Evolutionary conservation across 2,888 invertebrate genomes (phyloP), one percentile per base, ranked within the genome.

Genomic region (Hyalella azteca): DNA sequence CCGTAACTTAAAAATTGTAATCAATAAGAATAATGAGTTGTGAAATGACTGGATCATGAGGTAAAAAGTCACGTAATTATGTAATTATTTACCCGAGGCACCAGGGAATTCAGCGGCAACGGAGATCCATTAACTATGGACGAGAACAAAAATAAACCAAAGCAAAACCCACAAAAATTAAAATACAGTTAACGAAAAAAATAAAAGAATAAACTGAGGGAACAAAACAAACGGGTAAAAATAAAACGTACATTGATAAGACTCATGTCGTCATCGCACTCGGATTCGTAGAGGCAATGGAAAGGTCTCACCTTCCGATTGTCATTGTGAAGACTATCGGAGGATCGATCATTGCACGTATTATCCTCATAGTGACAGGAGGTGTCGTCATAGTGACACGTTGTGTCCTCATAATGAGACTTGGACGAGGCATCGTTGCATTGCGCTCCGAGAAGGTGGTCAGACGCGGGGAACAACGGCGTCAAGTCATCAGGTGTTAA

Each of bases 181-280:
- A 45, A 54, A 54, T 54, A n/a, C 26, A 54, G 29, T 13, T 11
- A 54, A 54, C 29, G 7, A 54, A 54, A 66, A 66, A 66, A 36
- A 36, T 15, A 29, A 19, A 66, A 36, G 36, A 66, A 32, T 66
- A 66, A 66, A 45, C 45, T 45, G 15, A 9, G 45, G 11, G 45
- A 45, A 45, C 45, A 15, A 45, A 45, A 59, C 7, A n/a, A 59
- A 59, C 59, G 7, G n/a, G n/a, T n/a, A n/a, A n/a, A 73, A 75
- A 39, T 29, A 75, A 75, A 75, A 75, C 75, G 75, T 75, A 75
- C 75, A 75, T 75, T 75, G 75, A 75, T 26, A 75, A 75, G 45
- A 41, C 36, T 75, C 75, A 45, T 41, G 41, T 75, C 40, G 75
- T 75, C 75, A 66, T 66, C 36, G 66, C 66, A 66, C 66, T 66